phyloP scores from a whole-genome alignment of 2,888 invertebrate genomes.

The Dasypogon diadema region DNA sequence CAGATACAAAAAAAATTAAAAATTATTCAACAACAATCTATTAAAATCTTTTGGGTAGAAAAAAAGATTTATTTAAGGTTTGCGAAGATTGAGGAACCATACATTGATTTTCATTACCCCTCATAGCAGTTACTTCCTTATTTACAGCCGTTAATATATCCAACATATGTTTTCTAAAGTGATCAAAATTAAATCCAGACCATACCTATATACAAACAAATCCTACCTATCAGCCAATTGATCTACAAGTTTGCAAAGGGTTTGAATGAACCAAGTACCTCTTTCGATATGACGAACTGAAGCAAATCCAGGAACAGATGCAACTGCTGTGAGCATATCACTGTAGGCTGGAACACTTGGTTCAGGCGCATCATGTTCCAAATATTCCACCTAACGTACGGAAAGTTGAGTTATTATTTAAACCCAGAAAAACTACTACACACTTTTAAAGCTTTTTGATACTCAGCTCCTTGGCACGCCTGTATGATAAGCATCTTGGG shows the following conservation, averaged over 20 bases:
- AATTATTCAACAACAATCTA: background rate
- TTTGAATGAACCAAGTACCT: constrained; percentile 68
- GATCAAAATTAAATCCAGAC: background rate
- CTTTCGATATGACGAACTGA: constrained; percentile 62
- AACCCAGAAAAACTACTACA: background rate
- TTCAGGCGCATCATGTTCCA: constrained; percentile 54
- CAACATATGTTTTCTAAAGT: constrained; percentile 62
- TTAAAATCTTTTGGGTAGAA: constrained; percentile 59
- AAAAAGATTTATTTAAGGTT: constrained; percentile 62
- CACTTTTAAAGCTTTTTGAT: constrained; percentile 49
- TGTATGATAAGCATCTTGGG: constrained; percentile 73
- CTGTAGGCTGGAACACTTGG: constrained; percentile 55
- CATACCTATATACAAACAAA: too few species aligned
- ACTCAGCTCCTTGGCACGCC: constrained; percentile 71
- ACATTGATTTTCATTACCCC: constrained; percentile 60
- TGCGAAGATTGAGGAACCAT: constrained; percentile 62
- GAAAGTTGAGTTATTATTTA: background rate
- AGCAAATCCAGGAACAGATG: constrained; percentile 64
- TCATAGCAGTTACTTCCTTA: constrained; percentile 59
- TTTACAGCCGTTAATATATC: constrained; percentile 63
- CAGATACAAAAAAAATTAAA: background rate
- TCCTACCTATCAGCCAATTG: constrained; percentile 60
- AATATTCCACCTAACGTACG: constrained; percentile 26
- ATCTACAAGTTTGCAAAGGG: constrained; percentile 62
- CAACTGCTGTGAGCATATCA: constrained; percentile 65